Percentiles rank a stretch among this genome's conserved stretches.
These are phyloP conservation scores for Yponomeuta plumbellus DNA, from an alignment of 2,888 invertebrate species.

Conservation along the genomic window DNA sequence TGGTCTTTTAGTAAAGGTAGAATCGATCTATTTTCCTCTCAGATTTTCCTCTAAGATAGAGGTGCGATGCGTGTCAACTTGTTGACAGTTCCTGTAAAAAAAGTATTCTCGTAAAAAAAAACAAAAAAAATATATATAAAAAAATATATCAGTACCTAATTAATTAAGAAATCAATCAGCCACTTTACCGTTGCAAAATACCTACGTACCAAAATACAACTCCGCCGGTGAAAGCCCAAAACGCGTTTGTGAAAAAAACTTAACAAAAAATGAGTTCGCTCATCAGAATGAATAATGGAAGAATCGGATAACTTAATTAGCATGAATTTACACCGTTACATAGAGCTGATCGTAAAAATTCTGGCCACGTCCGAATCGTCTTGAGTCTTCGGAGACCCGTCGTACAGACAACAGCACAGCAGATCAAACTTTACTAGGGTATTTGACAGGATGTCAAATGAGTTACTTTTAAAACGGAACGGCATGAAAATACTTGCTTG, in stretches of 20 bases:
- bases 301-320: slow-evolving; percentile 55
- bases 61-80: no score
- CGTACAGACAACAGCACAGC: no score
- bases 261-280: slow-evolving; percentile 30
- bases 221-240: slow-evolving; percentile 1
- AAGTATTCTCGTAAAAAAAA: no score
- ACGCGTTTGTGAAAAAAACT: slow-evolving; percentile 17
- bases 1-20: no score
- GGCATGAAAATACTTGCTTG: no score
- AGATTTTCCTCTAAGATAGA: no score
- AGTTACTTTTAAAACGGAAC: no score
- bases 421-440: no score
- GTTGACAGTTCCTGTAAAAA: no score
- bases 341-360: slow-evolving; percentile 7
- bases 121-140: no score
- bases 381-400: not conserved
- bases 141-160: not conserved
- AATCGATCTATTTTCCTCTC: no score
- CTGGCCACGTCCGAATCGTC: not conserved
- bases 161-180: not conserved
- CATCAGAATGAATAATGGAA: slow-evolving; percentile 41
- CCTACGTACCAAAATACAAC: not conserved
- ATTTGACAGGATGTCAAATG: no score
- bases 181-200: not conserved
- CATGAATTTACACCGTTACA: slow-evolving; percentile 46